These are phyloP conservation scores for Dysidea cf. avara DNA, from an alignment of 37 sponge, comb jelly and placozoan genomes.

Conservation along the genomic window DNA sequence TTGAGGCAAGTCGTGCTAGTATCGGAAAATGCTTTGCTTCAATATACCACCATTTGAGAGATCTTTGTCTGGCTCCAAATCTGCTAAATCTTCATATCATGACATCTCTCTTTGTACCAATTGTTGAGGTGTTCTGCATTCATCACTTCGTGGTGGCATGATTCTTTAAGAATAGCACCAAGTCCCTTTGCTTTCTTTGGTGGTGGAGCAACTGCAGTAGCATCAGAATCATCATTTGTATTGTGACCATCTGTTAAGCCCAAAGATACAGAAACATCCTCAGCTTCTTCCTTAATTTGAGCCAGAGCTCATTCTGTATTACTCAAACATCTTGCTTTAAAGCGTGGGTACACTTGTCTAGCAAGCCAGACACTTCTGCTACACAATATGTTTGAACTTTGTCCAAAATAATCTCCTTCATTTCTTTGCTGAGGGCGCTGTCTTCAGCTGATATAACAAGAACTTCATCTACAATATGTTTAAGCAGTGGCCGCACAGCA, in stretches of 20 bases:
- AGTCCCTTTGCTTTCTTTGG: slow-evolving; percentile 23
- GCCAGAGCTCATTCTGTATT: too few species aligned
- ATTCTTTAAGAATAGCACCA: slow-evolving; percentile 24
- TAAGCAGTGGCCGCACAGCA: slow-evolving; percentile 9
- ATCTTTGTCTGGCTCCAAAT: neutral
- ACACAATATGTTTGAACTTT: neutral
- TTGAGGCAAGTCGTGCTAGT: slow-evolving; percentile 21
- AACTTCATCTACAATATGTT: neutral
- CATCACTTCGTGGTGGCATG: too few species aligned
- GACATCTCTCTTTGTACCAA: slow-evolving; percentile 1
- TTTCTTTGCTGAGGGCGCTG: slow-evolving; percentile 11
- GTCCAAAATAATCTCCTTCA: slow-evolving; percentile 9
- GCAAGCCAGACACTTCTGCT: neutral
- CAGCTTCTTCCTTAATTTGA: too few species aligned
- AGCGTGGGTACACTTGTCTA: slow-evolving; percentile 7
- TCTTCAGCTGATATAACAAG: slow-evolving; percentile 4
- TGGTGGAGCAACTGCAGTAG: too few species aligned
- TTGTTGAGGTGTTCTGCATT: too few species aligned
- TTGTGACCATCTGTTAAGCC: too few species aligned
- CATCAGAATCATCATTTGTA: too few species aligned
- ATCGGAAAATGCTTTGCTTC: slow-evolving; percentile 15
- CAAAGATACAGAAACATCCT: too few species aligned
- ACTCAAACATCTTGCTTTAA: neutral
- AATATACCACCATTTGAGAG: slow-evolving; percentile 43
- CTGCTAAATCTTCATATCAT: neutral